These are phyloP conservation scores for Zaprionus ghesquierei DNA, from an alignment of 1,140 invertebrate genomes.

Conservation along the genomic window DNA sequence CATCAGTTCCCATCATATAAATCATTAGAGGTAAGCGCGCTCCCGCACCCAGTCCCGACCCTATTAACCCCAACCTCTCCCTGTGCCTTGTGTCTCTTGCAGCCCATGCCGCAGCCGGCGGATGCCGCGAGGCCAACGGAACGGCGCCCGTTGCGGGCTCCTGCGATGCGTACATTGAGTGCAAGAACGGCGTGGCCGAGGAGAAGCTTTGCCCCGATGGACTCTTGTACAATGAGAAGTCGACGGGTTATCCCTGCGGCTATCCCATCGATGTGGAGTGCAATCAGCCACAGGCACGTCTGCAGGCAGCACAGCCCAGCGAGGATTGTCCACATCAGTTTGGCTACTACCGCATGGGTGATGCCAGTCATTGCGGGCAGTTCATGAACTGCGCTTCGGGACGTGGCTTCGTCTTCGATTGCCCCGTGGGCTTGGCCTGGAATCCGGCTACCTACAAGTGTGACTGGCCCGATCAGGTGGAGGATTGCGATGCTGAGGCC, in stretches of 20 bases:
- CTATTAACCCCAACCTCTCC: constrained; percentile 50
- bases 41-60: constrained; percentile 2
- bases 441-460: constrained; percentile 89
- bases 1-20: constrained; percentile 69
- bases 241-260: constrained; percentile 90
- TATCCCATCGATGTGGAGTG: constrained; percentile 93
- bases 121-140: constrained; percentile 71
- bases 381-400: constrained; percentile 94
- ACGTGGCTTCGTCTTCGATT: constrained; percentile 83
- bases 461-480: constrained; percentile 93
- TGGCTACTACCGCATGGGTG: constrained; percentile 90
- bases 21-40: constrained; percentile 75
- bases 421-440: constrained; percentile 93
- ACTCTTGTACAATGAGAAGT: constrained; percentile 90
- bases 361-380: constrained; percentile 89
- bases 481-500: constrained; percentile 90
- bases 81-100: constrained; percentile 40
- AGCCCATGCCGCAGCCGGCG: constrained; percentile 55
- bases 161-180: constrained; percentile 88
- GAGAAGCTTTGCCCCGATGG: constrained; percentile 93
- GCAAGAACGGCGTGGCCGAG: constrained; percentile 87
- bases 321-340: constrained; percentile 93
- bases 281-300: constrained; percentile 85
- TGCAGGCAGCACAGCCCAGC: constrained; percentile 85
- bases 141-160: constrained; percentile 86